phyloP scores from a whole-genome alignment of 2,888 invertebrate species.

The Rhamphomyia laevipes region DNA sequence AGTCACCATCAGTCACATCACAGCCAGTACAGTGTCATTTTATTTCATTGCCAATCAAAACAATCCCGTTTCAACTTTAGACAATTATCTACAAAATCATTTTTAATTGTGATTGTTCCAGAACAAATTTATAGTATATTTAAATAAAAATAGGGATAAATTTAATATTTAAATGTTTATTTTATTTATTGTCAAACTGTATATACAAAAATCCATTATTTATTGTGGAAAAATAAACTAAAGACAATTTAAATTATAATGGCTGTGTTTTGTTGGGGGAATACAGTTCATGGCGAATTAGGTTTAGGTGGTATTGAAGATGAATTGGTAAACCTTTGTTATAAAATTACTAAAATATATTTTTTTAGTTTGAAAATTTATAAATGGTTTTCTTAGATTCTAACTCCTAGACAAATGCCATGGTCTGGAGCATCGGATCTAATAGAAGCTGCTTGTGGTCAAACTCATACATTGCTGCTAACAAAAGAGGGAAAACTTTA shows the following conservation, averaged over 20 bases:
- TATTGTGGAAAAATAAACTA: too few relatives aligned
- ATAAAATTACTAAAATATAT: neutral
- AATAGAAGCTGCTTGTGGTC: constrained; percentile 58
- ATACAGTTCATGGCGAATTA: constrained; percentile 62
- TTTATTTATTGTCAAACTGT: too few relatives aligned
- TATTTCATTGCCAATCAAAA: too few relatives aligned
- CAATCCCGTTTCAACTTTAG: too few relatives aligned
- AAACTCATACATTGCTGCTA: constrained; percentile 69
- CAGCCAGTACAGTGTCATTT: too few relatives aligned
- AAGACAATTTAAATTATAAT: constrained; percentile 14
- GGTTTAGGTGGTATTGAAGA: constrained; percentile 68
- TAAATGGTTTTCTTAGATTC: constrained; percentile 40
- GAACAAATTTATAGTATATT: too few relatives aligned
- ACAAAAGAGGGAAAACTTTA: constrained; percentile 67
- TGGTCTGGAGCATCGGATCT: constrained; percentile 49
- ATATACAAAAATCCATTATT: too few relatives aligned
- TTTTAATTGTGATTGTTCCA: too few relatives aligned
- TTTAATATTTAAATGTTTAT: too few relatives aligned
- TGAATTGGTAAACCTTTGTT: constrained; percentile 39
- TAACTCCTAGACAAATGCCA: constrained; percentile 47
- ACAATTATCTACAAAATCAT: too few relatives aligned
- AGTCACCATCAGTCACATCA: too few relatives aligned
- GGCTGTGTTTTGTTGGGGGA: constrained; percentile 64
- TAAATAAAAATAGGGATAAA: too few relatives aligned
- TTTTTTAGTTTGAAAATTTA: neutral